Percentiles rank a stretch among this genome's conserved stretches.
Evolutionary conservation across 2,888 invertebrate genomes (phyloP).

Genomic region (Diarsia mendica): DNA sequence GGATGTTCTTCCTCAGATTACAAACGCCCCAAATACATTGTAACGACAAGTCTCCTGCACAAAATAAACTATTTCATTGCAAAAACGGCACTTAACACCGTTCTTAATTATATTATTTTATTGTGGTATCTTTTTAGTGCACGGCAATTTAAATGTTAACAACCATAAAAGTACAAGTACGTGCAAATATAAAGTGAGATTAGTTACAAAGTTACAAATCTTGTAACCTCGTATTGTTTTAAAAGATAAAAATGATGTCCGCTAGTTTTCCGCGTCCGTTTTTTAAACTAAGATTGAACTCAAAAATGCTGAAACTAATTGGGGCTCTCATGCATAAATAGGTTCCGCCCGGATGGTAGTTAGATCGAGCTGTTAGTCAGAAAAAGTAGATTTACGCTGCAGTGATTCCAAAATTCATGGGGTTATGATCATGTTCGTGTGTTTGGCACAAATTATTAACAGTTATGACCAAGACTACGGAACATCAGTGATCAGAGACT

Average conservation of each 20-base stretch:
- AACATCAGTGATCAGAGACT: not conserved
- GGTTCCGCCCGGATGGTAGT: constrained; percentile 32
- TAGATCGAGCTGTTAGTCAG: not conserved
- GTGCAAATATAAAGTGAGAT: constrained; percentile 55
- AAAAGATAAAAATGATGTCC: constrained; percentile 28
- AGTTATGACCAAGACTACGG: not conserved
- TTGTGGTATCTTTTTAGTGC: constrained; percentile 62
- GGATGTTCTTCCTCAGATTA: not conserved
- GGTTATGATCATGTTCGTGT: not conserved
- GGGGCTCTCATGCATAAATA: constrained; percentile 45
- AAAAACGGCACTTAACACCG: constrained; percentile 22
- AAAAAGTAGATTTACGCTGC: constrained; percentile 15
- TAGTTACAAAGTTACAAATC: constrained; percentile 17
- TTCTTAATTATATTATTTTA: constrained; percentile 29
- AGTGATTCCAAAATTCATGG: constrained; percentile 4
- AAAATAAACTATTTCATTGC: constrained; percentile 5
- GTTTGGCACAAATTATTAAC: not conserved
- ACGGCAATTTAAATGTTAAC: constrained; percentile 62
- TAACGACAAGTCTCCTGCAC: not conserved
- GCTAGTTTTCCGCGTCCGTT: constrained; percentile 46
- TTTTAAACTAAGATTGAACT: constrained; percentile 37
- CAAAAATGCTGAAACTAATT: constrained; percentile 50
- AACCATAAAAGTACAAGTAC: constrained; percentile 46
- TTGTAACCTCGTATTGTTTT: constrained; percentile 44
- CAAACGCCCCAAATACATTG: not conserved